Evolutionary conservation across 1,140 invertebrate genomes (phyloP).

Genomic region (Bombyx mandarina): DNA sequence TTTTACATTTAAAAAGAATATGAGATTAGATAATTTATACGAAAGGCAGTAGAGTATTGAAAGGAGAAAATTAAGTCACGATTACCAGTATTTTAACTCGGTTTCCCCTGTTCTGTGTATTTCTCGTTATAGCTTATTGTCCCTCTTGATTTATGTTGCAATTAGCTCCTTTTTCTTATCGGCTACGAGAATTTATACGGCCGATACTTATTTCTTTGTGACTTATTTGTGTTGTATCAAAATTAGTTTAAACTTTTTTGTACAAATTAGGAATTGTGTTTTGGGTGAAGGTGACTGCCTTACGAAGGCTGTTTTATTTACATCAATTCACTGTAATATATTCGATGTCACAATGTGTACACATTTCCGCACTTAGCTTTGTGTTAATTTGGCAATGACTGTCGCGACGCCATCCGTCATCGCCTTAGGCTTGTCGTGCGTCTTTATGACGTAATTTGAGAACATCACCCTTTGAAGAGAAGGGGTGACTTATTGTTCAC

Average conservation of each 20-base stretch:
- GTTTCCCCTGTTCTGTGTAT: slow-evolving; percentile 8
- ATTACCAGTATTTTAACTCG: slow-evolving; percentile 17
- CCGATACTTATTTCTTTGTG: too few relatives aligned
- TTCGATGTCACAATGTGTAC: slow-evolving; percentile 36
- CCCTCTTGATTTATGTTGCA: slow-evolving; percentile 11
- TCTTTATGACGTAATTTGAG: slow-evolving; percentile 52
- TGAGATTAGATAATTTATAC: slow-evolving; percentile 18
- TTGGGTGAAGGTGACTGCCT: too few relatives aligned
- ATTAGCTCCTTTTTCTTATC: slow-evolving; percentile 9
- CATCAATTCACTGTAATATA: slow-evolving; percentile 8
- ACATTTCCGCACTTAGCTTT: slow-evolving; percentile 55
- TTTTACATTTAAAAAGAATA: slow-evolving; percentile 8
- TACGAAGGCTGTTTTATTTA: slow-evolving; percentile 11
- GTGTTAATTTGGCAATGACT: slow-evolving; percentile 60
- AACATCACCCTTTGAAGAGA: slow-evolving; percentile 38
- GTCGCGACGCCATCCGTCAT: slow-evolving; percentile 51
- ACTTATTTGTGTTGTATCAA: too few relatives aligned
- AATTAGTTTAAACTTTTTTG: too few relatives aligned
- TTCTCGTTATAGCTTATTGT: slow-evolving; percentile 16
- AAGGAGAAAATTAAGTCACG: slow-evolving; percentile 24
- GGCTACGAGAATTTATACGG: background rate
- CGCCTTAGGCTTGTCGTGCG: slow-evolving; percentile 30
- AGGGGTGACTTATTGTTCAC: slow-evolving; percentile 49
- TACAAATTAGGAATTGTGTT: too few relatives aligned
- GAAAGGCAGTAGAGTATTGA: slow-evolving; percentile 10